phyloP scores from a whole-genome alignment of 2,113 vertebrate species.

The Ardeotis arabs region DNA sequence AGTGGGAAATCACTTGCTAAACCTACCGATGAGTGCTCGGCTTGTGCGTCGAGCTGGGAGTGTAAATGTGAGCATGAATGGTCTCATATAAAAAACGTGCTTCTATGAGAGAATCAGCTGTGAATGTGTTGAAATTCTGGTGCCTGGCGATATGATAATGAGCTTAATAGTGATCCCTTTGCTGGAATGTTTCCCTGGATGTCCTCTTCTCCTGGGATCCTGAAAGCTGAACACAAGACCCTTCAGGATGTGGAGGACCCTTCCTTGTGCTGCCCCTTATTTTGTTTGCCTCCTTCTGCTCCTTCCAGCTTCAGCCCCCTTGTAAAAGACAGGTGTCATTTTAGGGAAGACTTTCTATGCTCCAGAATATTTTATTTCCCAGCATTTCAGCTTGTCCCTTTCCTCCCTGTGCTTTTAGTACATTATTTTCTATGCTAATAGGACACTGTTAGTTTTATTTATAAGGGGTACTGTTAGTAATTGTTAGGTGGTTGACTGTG shows the following conservation, averaged over 20 bases:
- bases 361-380: not conserved
- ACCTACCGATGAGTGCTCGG: not conserved
- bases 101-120: not conserved
- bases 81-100: not conserved
- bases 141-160: rapidly evolving
- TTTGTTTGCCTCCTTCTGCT: not conserved
- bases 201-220: not conserved
- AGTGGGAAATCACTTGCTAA: not conserved
- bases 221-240: not conserved
- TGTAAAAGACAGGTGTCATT: not conserved
- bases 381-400: not conserved
- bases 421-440: not conserved
- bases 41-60: not conserved
- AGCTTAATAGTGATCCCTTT: not conserved
- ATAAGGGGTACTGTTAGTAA: not conserved
- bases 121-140: not conserved
- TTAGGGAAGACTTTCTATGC: not conserved
- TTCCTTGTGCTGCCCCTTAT: not conserved
- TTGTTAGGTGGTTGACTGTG: not conserved
- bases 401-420: not conserved
- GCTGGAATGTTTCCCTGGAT: not conserved
- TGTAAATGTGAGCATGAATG: not conserved
- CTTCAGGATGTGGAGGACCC: rapidly evolving
- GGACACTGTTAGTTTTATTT: not conserved
- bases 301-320: not conserved